These are phyloP conservation scores for Podargus strigoides DNA, from an alignment of 2,797 vertebrate genomes.

Conservation along the genomic window DNA sequence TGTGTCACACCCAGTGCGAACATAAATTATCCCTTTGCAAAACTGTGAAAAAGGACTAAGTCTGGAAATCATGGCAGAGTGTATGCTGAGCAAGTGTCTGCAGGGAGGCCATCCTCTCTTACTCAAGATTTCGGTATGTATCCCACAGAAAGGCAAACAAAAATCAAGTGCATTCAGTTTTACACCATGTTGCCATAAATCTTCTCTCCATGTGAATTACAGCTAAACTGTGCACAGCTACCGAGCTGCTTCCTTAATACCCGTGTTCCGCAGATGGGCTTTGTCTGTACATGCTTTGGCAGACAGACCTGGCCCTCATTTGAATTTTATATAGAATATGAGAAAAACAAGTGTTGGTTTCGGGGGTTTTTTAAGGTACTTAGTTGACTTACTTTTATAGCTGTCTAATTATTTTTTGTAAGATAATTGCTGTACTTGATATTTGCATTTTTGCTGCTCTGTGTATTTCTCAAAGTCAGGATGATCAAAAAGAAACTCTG, in stretches of 20 bases:
- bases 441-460: not conserved
- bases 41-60: not conserved
- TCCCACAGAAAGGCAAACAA: constrained; percentile 40
- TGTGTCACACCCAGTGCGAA: not conserved
- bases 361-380: not conserved
- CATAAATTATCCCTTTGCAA: constrained; percentile 27
- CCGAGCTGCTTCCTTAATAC: not conserved
- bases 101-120: not conserved
- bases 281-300: constrained; percentile 22
- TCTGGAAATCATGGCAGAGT: constrained; percentile 48
- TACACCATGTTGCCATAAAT: constrained; percentile 33
- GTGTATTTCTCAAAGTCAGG: not conserved
- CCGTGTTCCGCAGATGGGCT: not conserved
- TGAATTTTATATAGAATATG: not conserved
- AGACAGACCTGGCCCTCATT: not conserved
- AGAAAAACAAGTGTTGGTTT: not conserved
- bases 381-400: not conserved
- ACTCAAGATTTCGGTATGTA: constrained; percentile 54
- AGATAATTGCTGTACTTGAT: not conserved
- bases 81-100: constrained; percentile 45
- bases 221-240: not conserved
- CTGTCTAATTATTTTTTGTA: not conserved
- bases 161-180: constrained; percentile 34
- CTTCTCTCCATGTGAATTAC: constrained; percentile 15
- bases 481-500: not conserved